Conservation (phyloP, 2,113 vertebrate genomes). For the Hippocampus mohnikei region DNA sequence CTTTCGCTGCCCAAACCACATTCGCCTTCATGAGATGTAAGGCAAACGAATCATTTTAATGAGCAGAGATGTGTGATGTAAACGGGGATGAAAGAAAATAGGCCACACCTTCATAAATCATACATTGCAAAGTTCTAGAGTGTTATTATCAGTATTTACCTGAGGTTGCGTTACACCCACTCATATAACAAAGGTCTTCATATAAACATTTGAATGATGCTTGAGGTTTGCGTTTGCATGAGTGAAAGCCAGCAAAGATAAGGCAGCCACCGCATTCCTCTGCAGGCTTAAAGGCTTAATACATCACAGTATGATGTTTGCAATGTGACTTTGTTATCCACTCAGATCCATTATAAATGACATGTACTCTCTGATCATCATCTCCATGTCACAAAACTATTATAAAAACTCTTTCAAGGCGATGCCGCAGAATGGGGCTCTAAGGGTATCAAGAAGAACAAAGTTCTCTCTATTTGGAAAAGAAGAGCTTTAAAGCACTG, state of each 20-base stretch:
- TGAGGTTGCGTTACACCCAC: background rate
- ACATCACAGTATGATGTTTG: constrained; percentile 14
- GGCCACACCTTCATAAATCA: background rate
- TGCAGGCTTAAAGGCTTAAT: constrained; percentile 51
- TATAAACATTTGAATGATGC: background rate
- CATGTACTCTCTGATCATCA: background rate
- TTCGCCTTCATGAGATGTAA: constrained; percentile 6
- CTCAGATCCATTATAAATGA: constrained; percentile 55
- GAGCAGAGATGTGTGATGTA: too few relatives aligned
- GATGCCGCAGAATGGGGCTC: background rate
- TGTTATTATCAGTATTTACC: too few relatives aligned
- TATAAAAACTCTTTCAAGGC: background rate
- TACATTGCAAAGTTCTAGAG: background rate
- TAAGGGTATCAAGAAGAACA: too few relatives aligned
- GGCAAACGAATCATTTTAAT: background rate
- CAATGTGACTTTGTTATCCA: constrained; percentile 31
- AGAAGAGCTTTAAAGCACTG: too few relatives aligned
- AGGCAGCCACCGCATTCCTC: constrained; percentile 41
- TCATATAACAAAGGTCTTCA: background rate
- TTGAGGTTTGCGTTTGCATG: constrained; percentile 27
- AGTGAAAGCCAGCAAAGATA: constrained; percentile 28
- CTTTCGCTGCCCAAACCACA: constrained; percentile 23
- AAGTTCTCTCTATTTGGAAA: too few relatives aligned
- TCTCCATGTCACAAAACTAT: background rate
- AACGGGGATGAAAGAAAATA: too few relatives aligned